A percentile compares a stretch with the other conserved stretches of the same genome.
phyloP scores from a whole-genome alignment of 2,797 vertebrate genomes.

The Columba guinea region DNA sequence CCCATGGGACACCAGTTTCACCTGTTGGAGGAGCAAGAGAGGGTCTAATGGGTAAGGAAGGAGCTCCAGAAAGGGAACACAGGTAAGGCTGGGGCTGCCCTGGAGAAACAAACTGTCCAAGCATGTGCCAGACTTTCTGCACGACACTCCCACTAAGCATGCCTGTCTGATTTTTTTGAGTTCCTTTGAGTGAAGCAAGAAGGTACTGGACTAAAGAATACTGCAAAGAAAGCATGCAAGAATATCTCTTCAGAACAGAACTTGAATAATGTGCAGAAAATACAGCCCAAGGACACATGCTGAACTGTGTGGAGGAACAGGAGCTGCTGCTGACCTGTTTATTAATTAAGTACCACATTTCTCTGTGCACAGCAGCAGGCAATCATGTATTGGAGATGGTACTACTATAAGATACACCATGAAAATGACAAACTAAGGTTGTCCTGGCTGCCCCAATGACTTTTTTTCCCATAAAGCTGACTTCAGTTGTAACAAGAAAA shows the following conservation, averaged over 20 bases:
- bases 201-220: not conserved
- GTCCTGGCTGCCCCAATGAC: not conserved
- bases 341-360: conserved; percentile 7
- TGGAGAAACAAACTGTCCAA: not conserved
- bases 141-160: not conserved
- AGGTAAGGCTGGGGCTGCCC: not conserved
- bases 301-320: not conserved
- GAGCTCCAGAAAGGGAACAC: not conserved
- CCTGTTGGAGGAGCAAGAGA: not conserved
- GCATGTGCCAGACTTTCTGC: not conserved
- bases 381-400: not conserved
- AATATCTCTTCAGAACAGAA: not conserved
- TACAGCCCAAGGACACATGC: not conserved
- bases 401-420: not conserved
- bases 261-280: not conserved
- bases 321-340: conserved; percentile 7
- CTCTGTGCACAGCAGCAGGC: not conserved
- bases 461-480: not conserved
- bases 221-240: not conserved
- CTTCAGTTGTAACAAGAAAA: not conserved
- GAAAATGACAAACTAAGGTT: not conserved
- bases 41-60: not conserved
- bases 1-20: not conserved
- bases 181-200: not conserved
- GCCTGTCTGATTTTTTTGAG: not conserved